phyloP scores from a whole-genome alignment of 2,797 vertebrate genomes.

The Champsocephalus esox region DNA sequence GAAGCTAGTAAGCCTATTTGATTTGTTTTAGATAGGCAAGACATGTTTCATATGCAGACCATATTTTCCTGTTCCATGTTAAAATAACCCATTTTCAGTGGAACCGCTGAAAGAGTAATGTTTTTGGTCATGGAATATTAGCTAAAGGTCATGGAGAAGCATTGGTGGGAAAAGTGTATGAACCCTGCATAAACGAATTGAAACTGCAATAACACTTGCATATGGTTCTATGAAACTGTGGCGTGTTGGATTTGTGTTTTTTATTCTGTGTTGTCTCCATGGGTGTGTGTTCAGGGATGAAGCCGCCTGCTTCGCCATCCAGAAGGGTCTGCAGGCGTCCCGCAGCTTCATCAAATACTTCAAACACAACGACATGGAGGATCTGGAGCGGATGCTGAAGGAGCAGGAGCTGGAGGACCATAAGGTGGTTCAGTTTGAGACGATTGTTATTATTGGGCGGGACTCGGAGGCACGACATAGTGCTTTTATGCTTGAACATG shows the following conservation, averaged over 20 bases:
- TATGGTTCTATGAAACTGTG: not conserved
- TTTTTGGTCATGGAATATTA: no score
- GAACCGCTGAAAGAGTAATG: no score
- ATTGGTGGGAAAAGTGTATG: no score
- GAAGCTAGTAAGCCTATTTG: no score
- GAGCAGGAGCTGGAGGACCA: conserved; percentile 96
- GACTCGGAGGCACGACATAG: not conserved
- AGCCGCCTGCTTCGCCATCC: conserved; percentile 96
- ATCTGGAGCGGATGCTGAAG: conserved; percentile 92
- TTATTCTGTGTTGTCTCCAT: not conserved
- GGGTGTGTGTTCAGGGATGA: conserved; percentile 86
- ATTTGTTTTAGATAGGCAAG: no score
- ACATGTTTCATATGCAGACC: no score
- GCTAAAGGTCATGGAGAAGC: no score
- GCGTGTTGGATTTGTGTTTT: not conserved
- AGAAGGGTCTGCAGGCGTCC: conserved; percentile 97
- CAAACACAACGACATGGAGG: conserved; percentile 96
- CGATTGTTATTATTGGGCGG: not conserved
- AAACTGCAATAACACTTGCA: not conserved
- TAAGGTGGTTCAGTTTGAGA: conserved; percentile 83
- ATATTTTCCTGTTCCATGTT: no score
- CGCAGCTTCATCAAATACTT: conserved; percentile 97
- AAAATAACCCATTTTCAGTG: no score
- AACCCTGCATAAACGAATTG: not conserved
- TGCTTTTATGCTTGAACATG: not conserved